phyloP scores from a whole-genome alignment of 92 coral and sea anemone genomes.

The Hydrozoanthus gracilis region DNA sequence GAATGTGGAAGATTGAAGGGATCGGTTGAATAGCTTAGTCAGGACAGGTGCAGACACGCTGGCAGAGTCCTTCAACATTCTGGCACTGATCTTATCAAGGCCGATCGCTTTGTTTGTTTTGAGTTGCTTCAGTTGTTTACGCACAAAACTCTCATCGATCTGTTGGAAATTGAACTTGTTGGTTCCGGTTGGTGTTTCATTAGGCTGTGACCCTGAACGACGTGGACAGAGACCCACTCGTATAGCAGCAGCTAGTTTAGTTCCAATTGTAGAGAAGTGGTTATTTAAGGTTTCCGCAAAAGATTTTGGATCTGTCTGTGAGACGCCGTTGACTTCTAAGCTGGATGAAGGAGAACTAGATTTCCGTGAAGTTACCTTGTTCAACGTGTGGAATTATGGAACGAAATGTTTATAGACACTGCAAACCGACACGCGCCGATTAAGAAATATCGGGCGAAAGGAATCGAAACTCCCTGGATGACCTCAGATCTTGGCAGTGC shows the following conservation, averaged over 20 bases:
- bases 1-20: constrained; percentile 31
- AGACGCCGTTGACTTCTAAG: constrained; percentile 32
- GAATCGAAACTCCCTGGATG: constrained; percentile 29
- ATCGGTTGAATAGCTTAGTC: constrained; percentile 51
- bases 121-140: constrained; percentile 9
- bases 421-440: constrained; percentile 20
- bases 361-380: constrained; percentile 48
- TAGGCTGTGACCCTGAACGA: constrained; percentile 17
- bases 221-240: constrained; percentile 7
- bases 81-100: constrained; percentile 26
- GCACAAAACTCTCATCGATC: constrained; percentile 19
- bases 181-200: constrained; percentile 25
- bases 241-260: constrained; percentile 44
- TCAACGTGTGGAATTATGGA: constrained; percentile 8
- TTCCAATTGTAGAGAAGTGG: constrained; percentile 63
- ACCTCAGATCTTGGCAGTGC: constrained; percentile 21
- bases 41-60: constrained; percentile 40
- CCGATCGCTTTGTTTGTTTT: not conserved
- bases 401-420: constrained; percentile 1
- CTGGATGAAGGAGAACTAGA: constrained; percentile 37
- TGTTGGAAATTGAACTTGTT: constrained; percentile 8
- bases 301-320: constrained; percentile 35
- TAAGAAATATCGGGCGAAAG: constrained; percentile 17
- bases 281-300: constrained; percentile 38
- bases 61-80: constrained; percentile 49